Evolutionary conservation across 2,888 invertebrate genomes (phyloP).

Genomic region (Allolobophora icterica): DNA sequence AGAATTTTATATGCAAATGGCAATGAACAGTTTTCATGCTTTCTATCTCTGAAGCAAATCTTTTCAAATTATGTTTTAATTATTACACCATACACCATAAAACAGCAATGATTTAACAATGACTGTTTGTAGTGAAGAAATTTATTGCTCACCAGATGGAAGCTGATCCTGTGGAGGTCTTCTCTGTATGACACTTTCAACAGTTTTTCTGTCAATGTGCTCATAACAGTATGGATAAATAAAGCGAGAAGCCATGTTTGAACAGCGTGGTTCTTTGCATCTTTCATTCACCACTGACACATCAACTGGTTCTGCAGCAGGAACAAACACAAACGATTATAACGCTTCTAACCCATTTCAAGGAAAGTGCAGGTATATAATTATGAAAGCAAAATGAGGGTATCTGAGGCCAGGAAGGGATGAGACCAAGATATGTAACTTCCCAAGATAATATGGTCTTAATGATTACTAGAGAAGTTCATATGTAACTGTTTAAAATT

Average conservation of each 20-base stretch:
- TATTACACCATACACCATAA: not conserved
- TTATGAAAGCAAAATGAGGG: too few species aligned
- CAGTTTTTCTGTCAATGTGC: constrained; percentile 8
- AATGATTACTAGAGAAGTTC: too few species aligned
- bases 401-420: too few species aligned
- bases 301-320: not conserved
- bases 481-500: too few species aligned
- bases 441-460: too few species aligned
- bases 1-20: not conserved
- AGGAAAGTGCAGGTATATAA: not conserved
- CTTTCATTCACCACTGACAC: constrained; percentile 22
- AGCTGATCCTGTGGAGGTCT: not conserved
- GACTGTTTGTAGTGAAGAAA: not conserved
- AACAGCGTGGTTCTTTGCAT: not conserved
- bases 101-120: not conserved
- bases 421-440: too few species aligned
- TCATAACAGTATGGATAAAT: constrained; percentile 27
- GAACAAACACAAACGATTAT: not conserved
- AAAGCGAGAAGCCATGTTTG: constrained; percentile 12
- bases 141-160: not conserved
- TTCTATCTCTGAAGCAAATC: not conserved
- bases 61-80: not conserved
- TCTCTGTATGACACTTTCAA: not conserved
- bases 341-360: not conserved
- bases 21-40: not conserved